Percentiles rank a stretch among this genome's conserved stretches.
These are phyloP conservation scores for Drosophila murphyi DNA, from an alignment of 1,140 invertebrate genomes.

Conservation along the genomic window DNA sequence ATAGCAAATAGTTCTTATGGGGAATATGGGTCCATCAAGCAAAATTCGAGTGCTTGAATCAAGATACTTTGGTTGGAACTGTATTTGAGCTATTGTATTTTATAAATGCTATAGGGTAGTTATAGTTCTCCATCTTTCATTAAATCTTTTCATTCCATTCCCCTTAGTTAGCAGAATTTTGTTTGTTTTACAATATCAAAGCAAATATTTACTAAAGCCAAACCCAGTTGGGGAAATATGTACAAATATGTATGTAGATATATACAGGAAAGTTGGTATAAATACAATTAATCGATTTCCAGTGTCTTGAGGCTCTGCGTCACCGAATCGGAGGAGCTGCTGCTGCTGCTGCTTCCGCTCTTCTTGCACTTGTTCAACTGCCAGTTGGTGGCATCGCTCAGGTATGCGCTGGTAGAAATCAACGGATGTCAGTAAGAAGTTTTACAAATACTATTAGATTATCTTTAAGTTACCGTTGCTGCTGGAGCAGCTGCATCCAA, in stretches of 20 bases:
- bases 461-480: conserved; percentile 60
- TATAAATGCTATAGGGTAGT: neutral
- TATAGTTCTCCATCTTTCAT: neutral
- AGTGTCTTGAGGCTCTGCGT: conserved; percentile 59
- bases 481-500: conserved; percentile 85
- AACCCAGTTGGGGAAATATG: conserved; percentile 42
- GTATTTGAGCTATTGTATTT: no score
- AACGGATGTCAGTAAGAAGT: neutral
- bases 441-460: neutral
- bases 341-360: conserved; percentile 1
- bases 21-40: no score
- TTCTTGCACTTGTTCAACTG: conserved; percentile 70
- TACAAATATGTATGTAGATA: conserved; percentile 8
- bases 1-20: no score
- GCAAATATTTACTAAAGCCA: conserved; percentile 45
- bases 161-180: neutral
- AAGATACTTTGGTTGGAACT: no score
- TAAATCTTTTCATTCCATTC: neutral
- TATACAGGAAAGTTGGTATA: conserved; percentile 19
- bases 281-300: conserved; percentile 67
- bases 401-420: conserved; percentile 48
- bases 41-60: no score
- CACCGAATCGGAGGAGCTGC: conserved; percentile 11
- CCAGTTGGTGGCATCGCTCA: conserved; percentile 70
- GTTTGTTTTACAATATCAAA: conserved; percentile 8